These are phyloP conservation scores for Caradrina kadenii DNA, from an alignment of 2,888 invertebrate genomes.

Conservation along the genomic window DNA sequence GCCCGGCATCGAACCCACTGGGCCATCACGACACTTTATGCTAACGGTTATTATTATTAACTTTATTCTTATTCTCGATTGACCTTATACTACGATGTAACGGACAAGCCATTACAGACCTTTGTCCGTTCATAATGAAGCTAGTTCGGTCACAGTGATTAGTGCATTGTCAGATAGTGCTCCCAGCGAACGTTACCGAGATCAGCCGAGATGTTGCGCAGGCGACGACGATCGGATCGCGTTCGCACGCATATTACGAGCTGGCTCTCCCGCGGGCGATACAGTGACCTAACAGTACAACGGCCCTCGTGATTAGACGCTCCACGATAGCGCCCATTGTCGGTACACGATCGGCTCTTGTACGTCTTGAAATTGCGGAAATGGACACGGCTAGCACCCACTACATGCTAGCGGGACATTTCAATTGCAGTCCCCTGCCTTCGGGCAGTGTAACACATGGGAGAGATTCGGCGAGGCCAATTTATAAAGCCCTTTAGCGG, in stretches of 20 bases:
- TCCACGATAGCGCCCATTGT: slow-evolving; percentile 89
- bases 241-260: slow-evolving; percentile 90
- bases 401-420: slow-evolving; percentile 88
- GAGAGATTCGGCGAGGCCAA: slow-evolving; percentile 70
- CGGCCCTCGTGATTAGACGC: slow-evolving; percentile 88
- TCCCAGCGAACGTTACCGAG: slow-evolving; percentile 70
- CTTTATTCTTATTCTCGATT: no score
- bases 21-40: no score
- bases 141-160: slow-evolving; percentile 72
- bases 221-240: slow-evolving; percentile 83
- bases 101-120: slow-evolving; percentile 39
- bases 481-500: slow-evolving; percentile 50
- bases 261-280: slow-evolving; percentile 78
- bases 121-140: slow-evolving; percentile 48
- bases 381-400: slow-evolving; percentile 87
- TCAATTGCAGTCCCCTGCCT: slow-evolving; percentile 84
- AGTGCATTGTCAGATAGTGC: slow-evolving; percentile 74
- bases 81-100: slow-evolving; percentile 39
- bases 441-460: slow-evolving; percentile 79
- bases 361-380: slow-evolving; percentile 90
- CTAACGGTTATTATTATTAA: no score
- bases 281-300: slow-evolving; percentile 87
- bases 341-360: slow-evolving; percentile 89
- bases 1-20: no score
- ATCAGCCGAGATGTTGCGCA: slow-evolving; percentile 65